Conservation (phyloP, 2,888 invertebrate genomes). For the Andricus quercusramuli region DNA sequence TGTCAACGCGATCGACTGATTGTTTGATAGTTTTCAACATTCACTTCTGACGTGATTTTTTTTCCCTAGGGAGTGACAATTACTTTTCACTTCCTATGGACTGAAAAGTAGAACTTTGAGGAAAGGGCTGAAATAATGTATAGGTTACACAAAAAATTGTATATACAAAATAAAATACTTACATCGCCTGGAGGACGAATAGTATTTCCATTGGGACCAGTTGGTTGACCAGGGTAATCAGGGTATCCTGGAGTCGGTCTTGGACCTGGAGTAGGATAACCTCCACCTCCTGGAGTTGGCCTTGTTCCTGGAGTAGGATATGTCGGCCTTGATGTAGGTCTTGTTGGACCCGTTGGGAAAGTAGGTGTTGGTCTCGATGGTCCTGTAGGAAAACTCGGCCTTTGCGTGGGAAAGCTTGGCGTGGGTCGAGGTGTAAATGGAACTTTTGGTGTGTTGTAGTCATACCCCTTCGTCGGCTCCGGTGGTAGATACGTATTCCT, state of each 20-base stretch:
- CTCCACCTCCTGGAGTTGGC: slow-evolving; percentile 51
- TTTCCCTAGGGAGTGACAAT: too few relatives aligned
- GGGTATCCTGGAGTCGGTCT: slow-evolving; percentile 71
- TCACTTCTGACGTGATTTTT: too few relatives aligned
- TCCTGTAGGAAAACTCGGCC: slow-evolving; percentile 50
- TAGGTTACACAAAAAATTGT: too few relatives aligned
- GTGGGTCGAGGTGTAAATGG: slow-evolving; percentile 77
- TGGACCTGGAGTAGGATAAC: slow-evolving; percentile 67
- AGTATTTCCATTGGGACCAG: slow-evolving; percentile 63
- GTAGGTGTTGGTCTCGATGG: slow-evolving; percentile 52
- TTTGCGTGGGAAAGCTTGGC: slow-evolving; percentile 60
- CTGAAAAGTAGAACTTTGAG: too few relatives aligned
- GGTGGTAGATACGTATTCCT: slow-evolving; percentile 88
- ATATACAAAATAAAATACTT: not conserved
- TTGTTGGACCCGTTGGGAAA: slow-evolving; percentile 55
- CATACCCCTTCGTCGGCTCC: slow-evolving; percentile 83
- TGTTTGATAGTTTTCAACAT: too few relatives aligned
- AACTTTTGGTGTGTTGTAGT: slow-evolving; percentile 84
- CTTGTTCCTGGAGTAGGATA: slow-evolving; percentile 53
- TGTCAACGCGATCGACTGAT: too few relatives aligned
- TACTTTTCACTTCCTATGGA: too few relatives aligned
- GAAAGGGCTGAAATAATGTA: too few relatives aligned
- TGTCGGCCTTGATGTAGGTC: slow-evolving; percentile 51
- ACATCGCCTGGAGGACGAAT: slow-evolving; percentile 61
- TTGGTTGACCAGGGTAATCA: slow-evolving; percentile 66